Evolutionary conservation across 2,113 vertebrate species (phyloP).

Genomic region (Otolemur garnettii): DNA sequence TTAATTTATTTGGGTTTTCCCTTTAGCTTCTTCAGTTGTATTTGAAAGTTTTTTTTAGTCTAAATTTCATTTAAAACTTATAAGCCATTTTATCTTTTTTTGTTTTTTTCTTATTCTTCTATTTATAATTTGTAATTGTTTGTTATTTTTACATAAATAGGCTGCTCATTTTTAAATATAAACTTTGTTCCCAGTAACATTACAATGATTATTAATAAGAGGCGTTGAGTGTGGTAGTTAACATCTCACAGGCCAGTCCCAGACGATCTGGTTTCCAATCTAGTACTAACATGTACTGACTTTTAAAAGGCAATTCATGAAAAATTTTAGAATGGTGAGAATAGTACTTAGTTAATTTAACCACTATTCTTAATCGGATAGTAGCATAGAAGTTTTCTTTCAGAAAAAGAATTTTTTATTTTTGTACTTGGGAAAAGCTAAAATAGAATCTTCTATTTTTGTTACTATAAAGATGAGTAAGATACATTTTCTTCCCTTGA

Average conservation of each 20-base stretch:
- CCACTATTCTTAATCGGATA: not conserved
- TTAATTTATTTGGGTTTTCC: not conserved
- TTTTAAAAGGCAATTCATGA: conserved; percentile 7
- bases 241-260: not conserved
- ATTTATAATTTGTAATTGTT: not conserved
- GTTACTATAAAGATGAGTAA: not conserved
- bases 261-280: not conserved
- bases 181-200: not conserved
- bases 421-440: conserved; percentile 10
- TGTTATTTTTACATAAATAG: not conserved
- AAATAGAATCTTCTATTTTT: conserved; percentile 4
- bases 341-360: conserved; percentile 9
- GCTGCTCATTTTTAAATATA: not conserved
- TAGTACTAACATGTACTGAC: not conserved
- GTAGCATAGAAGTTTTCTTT: not conserved
- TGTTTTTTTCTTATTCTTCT: not conserved
- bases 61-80: conserved; percentile 22
- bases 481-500: not conserved
- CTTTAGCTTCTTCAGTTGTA: not conserved
- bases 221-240: not conserved
- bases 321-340: not conserved
- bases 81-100: not conserved
- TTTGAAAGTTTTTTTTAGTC: not conserved
- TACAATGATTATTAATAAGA: conserved; percentile 15
- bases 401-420: conserved; percentile 32